phyloP scores from a whole-genome alignment of 1,140 invertebrate species.

The Drosophila grimshawi region DNA sequence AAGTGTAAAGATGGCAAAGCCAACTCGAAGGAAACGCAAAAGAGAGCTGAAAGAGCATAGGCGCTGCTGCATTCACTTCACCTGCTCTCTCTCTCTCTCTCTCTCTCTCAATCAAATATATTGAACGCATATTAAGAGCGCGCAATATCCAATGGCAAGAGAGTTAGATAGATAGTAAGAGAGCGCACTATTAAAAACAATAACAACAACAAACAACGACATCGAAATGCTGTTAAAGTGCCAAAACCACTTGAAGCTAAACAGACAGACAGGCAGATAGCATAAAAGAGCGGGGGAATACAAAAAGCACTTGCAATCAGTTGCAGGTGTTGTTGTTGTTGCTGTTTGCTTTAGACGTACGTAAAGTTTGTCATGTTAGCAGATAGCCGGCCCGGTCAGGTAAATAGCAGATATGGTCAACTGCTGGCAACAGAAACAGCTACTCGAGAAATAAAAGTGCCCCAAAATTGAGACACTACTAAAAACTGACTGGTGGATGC shows the following conservation, averaged over 20 bases:
- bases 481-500: neutral
- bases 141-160: neutral
- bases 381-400: neutral
- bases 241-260: constrained; percentile 20
- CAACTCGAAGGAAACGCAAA: neutral
- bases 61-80: neutral
- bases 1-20: constrained; percentile 2
- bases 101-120: constrained; percentile 37
- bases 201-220: constrained; percentile 38
- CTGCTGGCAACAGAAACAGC: neutral
- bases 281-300: constrained; percentile 2
- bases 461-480: neutral
- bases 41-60: constrained; percentile 13
- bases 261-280: constrained; percentile 19
- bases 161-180: neutral
- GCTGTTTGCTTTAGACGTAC: neutral
- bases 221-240: constrained; percentile 42
- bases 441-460: neutral
- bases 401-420: neutral
- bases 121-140: constrained; percentile 53
- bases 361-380: constrained; percentile 12
- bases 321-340: constrained; percentile 6
- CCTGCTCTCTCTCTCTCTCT: constrained; percentile 7
- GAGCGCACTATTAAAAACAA: constrained; percentile 17
- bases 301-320: constrained; percentile 1